phyloP scores from a whole-genome alignment of 2,797 vertebrate species.

The Typhlichthys eigenmanni region DNA sequence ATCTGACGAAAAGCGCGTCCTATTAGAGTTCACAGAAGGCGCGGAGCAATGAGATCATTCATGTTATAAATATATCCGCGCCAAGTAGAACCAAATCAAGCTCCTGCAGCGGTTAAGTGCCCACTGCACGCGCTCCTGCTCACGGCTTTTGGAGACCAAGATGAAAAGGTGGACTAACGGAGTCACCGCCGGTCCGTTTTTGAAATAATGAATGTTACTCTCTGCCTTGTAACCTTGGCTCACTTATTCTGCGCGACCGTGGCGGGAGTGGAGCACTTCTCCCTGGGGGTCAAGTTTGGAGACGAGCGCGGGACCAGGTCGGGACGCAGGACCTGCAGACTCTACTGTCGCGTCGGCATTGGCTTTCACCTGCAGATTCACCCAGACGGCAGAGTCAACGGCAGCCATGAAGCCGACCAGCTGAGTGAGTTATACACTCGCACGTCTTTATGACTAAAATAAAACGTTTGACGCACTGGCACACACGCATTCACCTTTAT shows the following conservation, averaged over 20 bases:
- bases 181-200: slow-evolving; percentile 44
- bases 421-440: slow-evolving; percentile 83
- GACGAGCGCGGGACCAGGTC: slow-evolving; percentile 67
- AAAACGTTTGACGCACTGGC: background rate
- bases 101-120: slow-evolving; percentile 63
- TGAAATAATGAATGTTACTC: slow-evolving; percentile 87
- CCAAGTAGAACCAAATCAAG: slow-evolving; percentile 68
- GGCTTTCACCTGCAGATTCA: slow-evolving; percentile 97
- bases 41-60: slow-evolving; percentile 85
- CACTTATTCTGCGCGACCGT: slow-evolving; percentile 73
- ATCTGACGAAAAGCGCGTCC: slow-evolving; percentile 62
- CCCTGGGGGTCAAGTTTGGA: slow-evolving; percentile 56
- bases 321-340: slow-evolving; percentile 90
- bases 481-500: too few species aligned
- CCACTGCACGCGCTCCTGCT: background rate
- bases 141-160: slow-evolving; percentile 15
- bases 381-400: slow-evolving; percentile 93
- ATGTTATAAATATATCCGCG: slow-evolving; percentile 90
- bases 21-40: slow-evolving; percentile 76
- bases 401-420: slow-evolving; percentile 88
- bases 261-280: slow-evolving; percentile 62
- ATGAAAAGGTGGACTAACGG: slow-evolving; percentile 61
- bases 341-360: slow-evolving; percentile 95
- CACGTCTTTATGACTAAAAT: too few species aligned
- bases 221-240: slow-evolving; percentile 75